Evolutionary conservation across 2,113 vertebrate genomes (phyloP).

Genomic region (Cercopithecus mona): DNA sequence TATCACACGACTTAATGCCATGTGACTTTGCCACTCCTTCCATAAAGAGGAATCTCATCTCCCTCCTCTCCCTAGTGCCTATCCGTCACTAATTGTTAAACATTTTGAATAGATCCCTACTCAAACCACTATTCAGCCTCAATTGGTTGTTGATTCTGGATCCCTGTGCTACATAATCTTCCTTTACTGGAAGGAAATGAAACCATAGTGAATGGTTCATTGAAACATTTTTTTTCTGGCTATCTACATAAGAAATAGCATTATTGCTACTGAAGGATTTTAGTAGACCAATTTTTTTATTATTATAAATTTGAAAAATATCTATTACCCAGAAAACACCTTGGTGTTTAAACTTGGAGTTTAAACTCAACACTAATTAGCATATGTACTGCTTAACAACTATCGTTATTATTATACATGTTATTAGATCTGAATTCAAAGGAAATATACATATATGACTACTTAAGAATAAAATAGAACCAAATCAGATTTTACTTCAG

Average conservation of each 20-base stretch:
- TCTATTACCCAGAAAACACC: not conserved
- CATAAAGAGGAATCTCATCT: not conserved
- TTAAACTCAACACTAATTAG: not conserved
- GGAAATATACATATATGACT: not conserved
- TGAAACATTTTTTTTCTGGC: not conserved
- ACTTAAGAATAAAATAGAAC: conserved; percentile 19
- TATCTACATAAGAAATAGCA: not conserved
- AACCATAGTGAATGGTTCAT: not conserved
- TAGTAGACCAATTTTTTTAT: not conserved
- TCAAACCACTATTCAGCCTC: not conserved
- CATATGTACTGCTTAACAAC: not conserved
- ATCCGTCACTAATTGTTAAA: not conserved
- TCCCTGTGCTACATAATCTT: not conserved
- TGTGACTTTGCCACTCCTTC: not conserved
- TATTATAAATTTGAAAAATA: conserved; percentile 17
- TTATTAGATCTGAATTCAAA: not conserved
- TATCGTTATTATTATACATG: not conserved
- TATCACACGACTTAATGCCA: not conserved
- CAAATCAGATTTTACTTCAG: not conserved
- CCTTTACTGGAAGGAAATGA: not conserved
- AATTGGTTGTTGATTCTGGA: not conserved
- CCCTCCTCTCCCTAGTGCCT: not conserved
- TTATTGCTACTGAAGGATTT: not conserved
- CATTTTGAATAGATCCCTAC: not conserved
- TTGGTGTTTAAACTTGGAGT: not conserved